A percentile compares a stretch with the other conserved stretches of the same genome.
Evolutionary conservation across 1,140 invertebrate species (phyloP).

Genomic region (Drosophila arawakana): DNA sequence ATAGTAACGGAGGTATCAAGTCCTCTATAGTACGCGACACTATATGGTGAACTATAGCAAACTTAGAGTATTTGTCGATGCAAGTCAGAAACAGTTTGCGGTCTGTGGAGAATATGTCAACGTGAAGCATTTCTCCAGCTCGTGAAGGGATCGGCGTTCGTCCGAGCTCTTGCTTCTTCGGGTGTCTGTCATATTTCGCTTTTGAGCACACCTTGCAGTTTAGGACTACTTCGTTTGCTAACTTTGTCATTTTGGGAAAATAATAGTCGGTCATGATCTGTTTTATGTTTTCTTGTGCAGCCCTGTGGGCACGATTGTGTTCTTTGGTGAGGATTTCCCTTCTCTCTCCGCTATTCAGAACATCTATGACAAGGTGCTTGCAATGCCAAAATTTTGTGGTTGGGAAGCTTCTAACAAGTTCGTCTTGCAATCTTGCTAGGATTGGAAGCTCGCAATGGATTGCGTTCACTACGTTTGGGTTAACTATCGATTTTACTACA

Average conservation of each 20-base stretch:
- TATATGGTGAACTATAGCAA: too few relatives aligned
- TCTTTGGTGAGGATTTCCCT: background rate
- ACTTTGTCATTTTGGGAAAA: conserved; percentile 7
- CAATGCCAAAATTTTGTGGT: background rate
- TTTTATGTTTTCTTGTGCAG: conserved; percentile 7
- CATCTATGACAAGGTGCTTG: conserved; percentile 4
- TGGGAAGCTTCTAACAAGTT: background rate
- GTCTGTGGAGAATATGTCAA: too few relatives aligned
- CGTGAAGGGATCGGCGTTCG: too few relatives aligned
- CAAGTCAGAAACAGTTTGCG: too few relatives aligned
- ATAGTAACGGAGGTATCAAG: too few relatives aligned
- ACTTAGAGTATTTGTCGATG: too few relatives aligned
- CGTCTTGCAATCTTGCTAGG: background rate
- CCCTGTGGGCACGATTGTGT: conserved; percentile 9
- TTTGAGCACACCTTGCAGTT: conserved; percentile 6
- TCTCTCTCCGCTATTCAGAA: background rate
- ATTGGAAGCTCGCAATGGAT: conserved; percentile 8
- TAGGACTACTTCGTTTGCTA: background rate
- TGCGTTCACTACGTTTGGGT: background rate
- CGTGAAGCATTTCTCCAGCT: too few relatives aligned
- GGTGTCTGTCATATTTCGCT: background rate
- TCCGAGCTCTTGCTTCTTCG: too few relatives aligned
- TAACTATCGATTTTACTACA: background rate
- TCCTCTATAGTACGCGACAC: too few relatives aligned
- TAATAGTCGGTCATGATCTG: conserved; percentile 12